A percentile compares a stretch with the other conserved stretches of the same genome.
Evolutionary conservation across 2,888 invertebrate genomes (phyloP).

Genomic region (Standfussiana lucernea): DNA sequence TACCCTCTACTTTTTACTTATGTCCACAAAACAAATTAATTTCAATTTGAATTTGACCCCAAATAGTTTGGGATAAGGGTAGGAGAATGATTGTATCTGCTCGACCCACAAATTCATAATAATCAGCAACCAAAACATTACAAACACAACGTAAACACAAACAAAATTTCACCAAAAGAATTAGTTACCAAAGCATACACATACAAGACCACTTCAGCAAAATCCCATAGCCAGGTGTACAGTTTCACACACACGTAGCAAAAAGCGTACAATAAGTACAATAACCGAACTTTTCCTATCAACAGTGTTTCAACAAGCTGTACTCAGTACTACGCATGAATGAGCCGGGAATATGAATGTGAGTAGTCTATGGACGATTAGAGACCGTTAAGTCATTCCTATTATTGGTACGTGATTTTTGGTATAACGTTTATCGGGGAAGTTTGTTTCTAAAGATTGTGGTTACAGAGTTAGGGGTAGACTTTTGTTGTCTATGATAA

Average conservation of each 20-base stretch:
- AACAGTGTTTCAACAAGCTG: constrained; percentile 59
- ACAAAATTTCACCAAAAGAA: constrained; percentile 41
- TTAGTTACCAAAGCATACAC: constrained; percentile 45
- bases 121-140: neutral
- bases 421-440: constrained; percentile 5
- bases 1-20: too few species aligned
- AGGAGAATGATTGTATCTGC: too few species aligned
- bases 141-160: constrained; percentile 35
- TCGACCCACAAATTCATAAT: too few species aligned
- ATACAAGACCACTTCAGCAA: constrained; percentile 45
- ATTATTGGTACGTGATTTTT: constrained; percentile 45
- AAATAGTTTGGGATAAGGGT: too few species aligned
- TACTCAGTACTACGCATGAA: constrained; percentile 40
- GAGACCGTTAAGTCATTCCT: constrained; percentile 53
- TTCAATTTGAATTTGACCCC: too few species aligned
- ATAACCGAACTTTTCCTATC: constrained; percentile 68
- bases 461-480: neutral
- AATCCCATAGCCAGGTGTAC: constrained; percentile 68
- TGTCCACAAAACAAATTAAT: too few species aligned
- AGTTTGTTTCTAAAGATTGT: constrained; percentile 33
- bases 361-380: constrained; percentile 41
- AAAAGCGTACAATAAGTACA: constrained; percentile 64
- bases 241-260: constrained; percentile 68
- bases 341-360: constrained; percentile 56
- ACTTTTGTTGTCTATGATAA: neutral